Base-by-base conservation (phyloP, 1,140 invertebrate species). In the Cataglyphis hispanica region DNA sequence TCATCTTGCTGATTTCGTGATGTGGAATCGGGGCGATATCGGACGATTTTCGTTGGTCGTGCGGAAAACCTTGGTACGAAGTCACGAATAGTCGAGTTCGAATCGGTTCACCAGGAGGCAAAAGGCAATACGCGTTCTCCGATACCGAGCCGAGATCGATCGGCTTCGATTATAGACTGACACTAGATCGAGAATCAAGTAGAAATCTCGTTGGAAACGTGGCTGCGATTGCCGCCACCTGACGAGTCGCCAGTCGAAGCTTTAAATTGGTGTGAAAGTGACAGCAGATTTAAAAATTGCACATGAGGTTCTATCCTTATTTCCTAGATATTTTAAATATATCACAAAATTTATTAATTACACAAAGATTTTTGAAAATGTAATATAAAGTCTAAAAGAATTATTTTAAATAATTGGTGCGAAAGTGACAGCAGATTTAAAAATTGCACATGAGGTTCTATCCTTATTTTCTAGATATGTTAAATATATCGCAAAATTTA, bases 1-100 rank as follows among this genome's bases (percentile, higher is more conserved):
- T 93, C 93, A 93, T 93, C 72, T 91, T 88, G 85, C 53, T 37
- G 75, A 31, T 37, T 37, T 85, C 25, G 83, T 7, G 37, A n/a
- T 13, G 25, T 8, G 16, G n/a, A 43, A 27, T 16, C 19, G 53
- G 27, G 1, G 16, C 27, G 43, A 53, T 34, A 37, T 60, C 43
- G 13, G 40, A 34, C 22, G 46, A 80, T 50, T 25, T 27, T 25
- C 19, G 22, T 69, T n/a, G 53, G 2, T 4, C 16, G 27, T 83
- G 27, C 16, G 25, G 3, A 43, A 61, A 22, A 19, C 13, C 40
- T 74, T n/a, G n/a, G 4, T n/a, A 50, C 37, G 31, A 11, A 22
- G 27, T 58, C 31, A 46, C 53, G 43, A 50, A 50, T 1, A 50
- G 40, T 2, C 8, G 46, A 53, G n/a, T 7, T 3, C 16, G 34